A percentile compares a stretch with the other conserved stretches of the same genome.
These are phyloP conservation scores for Conus ventricosus DNA, from an alignment of 1,140 invertebrate species.

Conservation along the genomic window DNA sequence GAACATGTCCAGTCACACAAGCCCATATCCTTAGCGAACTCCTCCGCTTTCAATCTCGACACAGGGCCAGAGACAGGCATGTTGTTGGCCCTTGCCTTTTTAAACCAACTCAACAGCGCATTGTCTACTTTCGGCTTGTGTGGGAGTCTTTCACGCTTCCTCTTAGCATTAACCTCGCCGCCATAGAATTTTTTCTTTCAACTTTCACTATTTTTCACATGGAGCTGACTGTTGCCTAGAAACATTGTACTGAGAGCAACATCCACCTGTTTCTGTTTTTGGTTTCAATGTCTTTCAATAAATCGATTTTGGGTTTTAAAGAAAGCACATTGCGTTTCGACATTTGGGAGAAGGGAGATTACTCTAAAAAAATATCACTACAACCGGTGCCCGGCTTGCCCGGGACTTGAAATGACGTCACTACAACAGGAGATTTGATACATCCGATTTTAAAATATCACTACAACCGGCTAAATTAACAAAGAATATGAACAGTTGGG, in stretches of 20 bases:
- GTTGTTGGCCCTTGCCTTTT: too few relatives aligned
- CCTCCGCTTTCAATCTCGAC: too few relatives aligned
- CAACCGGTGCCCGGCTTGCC: not conserved
- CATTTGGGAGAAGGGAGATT: not conserved
- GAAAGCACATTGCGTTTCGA: not conserved
- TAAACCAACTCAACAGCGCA: too few relatives aligned
- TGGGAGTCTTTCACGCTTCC: too few relatives aligned
- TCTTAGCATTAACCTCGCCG: not conserved
- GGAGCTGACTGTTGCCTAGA: not conserved
- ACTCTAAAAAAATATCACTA: not conserved
- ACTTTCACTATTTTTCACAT: not conserved
- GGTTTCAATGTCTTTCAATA: not conserved
- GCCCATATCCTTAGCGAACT: too few relatives aligned
- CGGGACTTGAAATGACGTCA: not conserved
- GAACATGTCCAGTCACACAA: too few relatives aligned
- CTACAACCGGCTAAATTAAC: not conserved
- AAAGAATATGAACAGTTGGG: too few relatives aligned
- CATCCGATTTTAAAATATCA: not conserved
- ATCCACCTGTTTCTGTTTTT: not conserved
- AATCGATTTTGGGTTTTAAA: not conserved
- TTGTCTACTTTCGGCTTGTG: too few relatives aligned
- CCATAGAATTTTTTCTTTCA: not conserved
- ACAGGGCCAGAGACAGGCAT: too few relatives aligned
- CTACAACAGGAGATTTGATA: too few relatives aligned
- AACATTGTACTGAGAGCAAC: constrained; percentile 3